Conservation (phyloP, 2,888 invertebrate species). For the Leptothorax acervorum region DNA sequence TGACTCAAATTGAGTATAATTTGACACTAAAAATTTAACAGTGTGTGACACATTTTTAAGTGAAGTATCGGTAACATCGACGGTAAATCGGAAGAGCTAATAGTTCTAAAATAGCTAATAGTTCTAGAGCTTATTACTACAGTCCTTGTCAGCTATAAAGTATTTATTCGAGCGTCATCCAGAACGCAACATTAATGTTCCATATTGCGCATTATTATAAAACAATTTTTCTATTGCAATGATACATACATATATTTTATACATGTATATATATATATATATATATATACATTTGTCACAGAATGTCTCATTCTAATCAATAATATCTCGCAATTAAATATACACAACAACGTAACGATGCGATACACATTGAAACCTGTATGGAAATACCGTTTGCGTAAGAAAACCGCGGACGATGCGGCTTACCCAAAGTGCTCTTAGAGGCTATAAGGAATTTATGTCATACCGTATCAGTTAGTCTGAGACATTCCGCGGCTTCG, state of each 20-base stretch:
- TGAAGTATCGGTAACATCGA: constrained; percentile 68
- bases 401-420: constrained; percentile 34
- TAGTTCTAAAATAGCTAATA: constrained; percentile 28
- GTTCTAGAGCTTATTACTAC: no score
- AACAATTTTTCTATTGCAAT: background rate
- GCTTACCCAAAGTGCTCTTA: constrained; percentile 42
- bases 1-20: no score
- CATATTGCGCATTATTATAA: constrained; percentile 56
- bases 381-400: constrained; percentile 8
- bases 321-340: background rate
- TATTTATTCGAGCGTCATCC: constrained; percentile 65
- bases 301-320: background rate
- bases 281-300: background rate
- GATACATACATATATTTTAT: background rate
- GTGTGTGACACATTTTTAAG: constrained; percentile 32
- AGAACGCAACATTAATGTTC: constrained; percentile 51
- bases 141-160: constrained; percentile 60
- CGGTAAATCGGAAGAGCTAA: constrained; percentile 71
- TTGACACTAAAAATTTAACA: no score
- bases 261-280: background rate
- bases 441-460: constrained; percentile 64
- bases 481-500: constrained; percentile 61
- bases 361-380: background rate
- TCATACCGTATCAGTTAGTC: constrained; percentile 50
- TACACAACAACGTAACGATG: background rate